Evolutionary conservation across 2,797 vertebrate genomes (phyloP), one percentile per base, ranked within the genome.

Genomic region (Cyclopterus lumpus): DNA sequence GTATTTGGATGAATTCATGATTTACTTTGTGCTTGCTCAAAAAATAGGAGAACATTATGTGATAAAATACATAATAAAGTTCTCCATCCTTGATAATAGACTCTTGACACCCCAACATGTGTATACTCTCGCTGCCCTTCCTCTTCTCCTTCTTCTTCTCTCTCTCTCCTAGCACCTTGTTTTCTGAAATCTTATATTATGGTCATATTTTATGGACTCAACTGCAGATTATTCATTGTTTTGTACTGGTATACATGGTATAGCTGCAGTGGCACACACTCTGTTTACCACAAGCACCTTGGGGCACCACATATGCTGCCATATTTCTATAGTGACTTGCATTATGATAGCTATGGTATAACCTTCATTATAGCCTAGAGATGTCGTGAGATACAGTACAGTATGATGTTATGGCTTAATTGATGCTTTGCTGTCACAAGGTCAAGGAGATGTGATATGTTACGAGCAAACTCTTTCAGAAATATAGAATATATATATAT

Each of bases 161-260:
- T 67, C 65, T 84, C 63, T 77, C 63, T 76, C 42, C 49, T 30
- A 53, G 32, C 48, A 83, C 66, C 63, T 74, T 62, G 55, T 58
- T 55, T 54, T 65, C 51, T 75, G n/a, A 68, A 72, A 79, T 76
- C 24, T 20, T 54, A 36, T 67, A 38, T 64, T 51, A 59, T 62
- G 30, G 30, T 57, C 34, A 53, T 65, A 32, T 66, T 89, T 88
- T 77, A 86, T 67, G 26, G 46, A 16, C 34, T 79, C 60, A 49
- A 78, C 67, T 60, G 66, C 5, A 20, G 34, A 67, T 80, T 48
- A 36, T 86, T 88, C 88, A 83, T 89, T 79, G 83, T 81, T 85
- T 88, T 85, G 75, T 86, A 59, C 82, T 84, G 3, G 6, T 58
- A n/a, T n/a, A n/a, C n/a, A n/a, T 36, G 65, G 38, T 57, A 26